Conservation (phyloP, 92 coral and sea anemone species). For the Zoanthus sansibaricus region DNA sequence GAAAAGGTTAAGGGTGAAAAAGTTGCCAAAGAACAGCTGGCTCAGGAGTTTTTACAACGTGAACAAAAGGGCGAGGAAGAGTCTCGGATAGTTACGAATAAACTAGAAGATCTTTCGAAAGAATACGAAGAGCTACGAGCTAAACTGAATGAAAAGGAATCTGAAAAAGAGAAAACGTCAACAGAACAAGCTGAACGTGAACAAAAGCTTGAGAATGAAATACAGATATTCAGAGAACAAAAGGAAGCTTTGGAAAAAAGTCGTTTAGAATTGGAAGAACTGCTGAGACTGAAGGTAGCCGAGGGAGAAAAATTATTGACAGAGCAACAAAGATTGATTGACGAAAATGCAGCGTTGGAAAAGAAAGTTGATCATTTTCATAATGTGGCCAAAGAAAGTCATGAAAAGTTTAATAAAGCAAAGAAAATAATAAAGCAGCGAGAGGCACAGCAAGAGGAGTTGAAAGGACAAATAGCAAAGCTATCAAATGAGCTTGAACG, state of each 20-base stretch:
- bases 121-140: not conserved
- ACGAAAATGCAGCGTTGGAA: constrained; percentile 43
- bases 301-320: constrained; percentile 13
- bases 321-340: constrained; percentile 46
- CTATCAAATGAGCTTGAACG: constrained; percentile 40
- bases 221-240: constrained; percentile 22
- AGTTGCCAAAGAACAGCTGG: constrained; percentile 21
- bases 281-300: constrained; percentile 4
- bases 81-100: not conserved
- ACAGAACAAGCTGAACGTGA: constrained; percentile 7
- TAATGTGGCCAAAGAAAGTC: constrained; percentile 28
- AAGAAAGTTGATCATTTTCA: constrained; percentile 7
- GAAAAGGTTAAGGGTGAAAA: constrained; percentile 16
- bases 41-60: not conserved
- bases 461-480: not conserved
- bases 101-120: constrained; percentile 8
- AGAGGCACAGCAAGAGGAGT: constrained; percentile 19
- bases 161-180: constrained; percentile 5
- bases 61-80: constrained; percentile 10
- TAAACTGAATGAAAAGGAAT: constrained; percentile 11
- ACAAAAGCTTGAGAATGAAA: not conserved
- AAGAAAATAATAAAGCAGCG: constrained; percentile 39
- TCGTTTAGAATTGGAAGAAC: constrained; percentile 30
- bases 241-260: constrained; percentile 35
- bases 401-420: constrained; percentile 22